These are phyloP conservation scores for Neodiprion lecontei DNA, from an alignment of 1,140 invertebrate species.

Conservation along the genomic window DNA sequence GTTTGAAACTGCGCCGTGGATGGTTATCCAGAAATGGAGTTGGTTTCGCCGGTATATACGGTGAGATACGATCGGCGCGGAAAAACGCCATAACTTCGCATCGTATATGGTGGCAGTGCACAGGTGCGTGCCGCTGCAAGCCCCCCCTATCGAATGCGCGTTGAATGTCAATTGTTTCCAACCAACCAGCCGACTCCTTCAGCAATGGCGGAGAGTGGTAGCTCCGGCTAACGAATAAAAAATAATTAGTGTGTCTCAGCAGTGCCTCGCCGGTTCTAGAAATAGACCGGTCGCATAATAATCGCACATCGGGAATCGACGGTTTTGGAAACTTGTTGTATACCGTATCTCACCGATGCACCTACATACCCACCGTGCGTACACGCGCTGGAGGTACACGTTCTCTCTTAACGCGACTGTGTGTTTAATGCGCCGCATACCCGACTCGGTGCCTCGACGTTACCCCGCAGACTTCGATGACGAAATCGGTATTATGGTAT, in stretches of 20 bases:
- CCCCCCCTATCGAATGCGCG: constrained; percentile 2
- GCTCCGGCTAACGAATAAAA: not conserved
- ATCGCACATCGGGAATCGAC: constrained; percentile 6
- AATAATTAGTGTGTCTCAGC: constrained; percentile 2
- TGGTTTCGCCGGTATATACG: constrained; percentile 1
- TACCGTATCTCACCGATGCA: not conserved
- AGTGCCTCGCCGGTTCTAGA: not conserved
- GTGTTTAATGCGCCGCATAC: too few relatives aligned
- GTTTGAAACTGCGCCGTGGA: not conserved
- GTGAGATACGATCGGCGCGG: constrained; percentile 6
- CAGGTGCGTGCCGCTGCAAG: not conserved
- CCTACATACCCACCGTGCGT: not conserved
- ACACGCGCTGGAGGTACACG: not conserved
- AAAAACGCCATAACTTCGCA: not conserved
- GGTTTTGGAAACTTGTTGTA: constrained; percentile 3
- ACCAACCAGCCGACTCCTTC: not conserved
- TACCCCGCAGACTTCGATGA: too few relatives aligned
- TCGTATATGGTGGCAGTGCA: constrained; percentile 6
- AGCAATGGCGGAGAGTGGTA: not conserved
- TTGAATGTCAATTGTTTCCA: constrained; percentile 7
- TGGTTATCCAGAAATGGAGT: constrained; percentile 5
- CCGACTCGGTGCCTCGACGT: too few relatives aligned
- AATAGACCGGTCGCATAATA: constrained; percentile 7
- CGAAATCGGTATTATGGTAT: too few relatives aligned
- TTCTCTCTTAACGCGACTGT: too few relatives aligned